phyloP scores from a whole-genome alignment of 2,797 vertebrate genomes.

The Argyrosomus regius region DNA sequence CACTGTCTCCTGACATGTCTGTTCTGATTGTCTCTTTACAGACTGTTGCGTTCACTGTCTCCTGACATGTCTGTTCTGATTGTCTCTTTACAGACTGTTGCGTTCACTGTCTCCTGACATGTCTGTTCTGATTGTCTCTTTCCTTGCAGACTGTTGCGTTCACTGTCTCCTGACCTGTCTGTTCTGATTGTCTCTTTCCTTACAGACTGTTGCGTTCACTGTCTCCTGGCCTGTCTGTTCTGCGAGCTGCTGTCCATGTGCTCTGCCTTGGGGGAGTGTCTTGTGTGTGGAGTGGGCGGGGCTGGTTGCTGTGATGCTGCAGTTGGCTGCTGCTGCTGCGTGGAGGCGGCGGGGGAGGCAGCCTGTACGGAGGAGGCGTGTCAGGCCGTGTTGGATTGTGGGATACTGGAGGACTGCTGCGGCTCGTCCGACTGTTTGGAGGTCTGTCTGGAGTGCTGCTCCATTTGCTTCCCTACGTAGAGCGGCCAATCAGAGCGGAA shows the following conservation, averaged over 20 bases:
- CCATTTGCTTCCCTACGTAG: slow-evolving; percentile 88
- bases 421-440: slow-evolving; percentile 87
- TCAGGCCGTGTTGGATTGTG: slow-evolving; percentile 82
- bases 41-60: slow-evolving; percentile 7
- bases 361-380: slow-evolving; percentile 76
- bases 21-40: slow-evolving; percentile 36
- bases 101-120: slow-evolving; percentile 70
- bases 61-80: not conserved
- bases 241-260: slow-evolving; percentile 87
- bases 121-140: not conserved
- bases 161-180: not conserved
- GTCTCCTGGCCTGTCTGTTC: slow-evolving; percentile 88
- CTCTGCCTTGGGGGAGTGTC: slow-evolving; percentile 79
- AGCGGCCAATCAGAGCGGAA: slow-evolving; percentile 42
- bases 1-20: slow-evolving; percentile 63
- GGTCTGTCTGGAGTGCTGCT: slow-evolving; percentile 89
- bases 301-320: slow-evolving; percentile 70
- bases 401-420: slow-evolving; percentile 86
- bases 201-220: slow-evolving; percentile 87
- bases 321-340: slow-evolving; percentile 74
- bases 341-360: slow-evolving; percentile 70
- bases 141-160: not conserved
- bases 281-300: slow-evolving; percentile 77
- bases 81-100: slow-evolving; percentile 74
- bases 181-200: slow-evolving; percentile 9